Percentiles rank a stretch among this genome's conserved stretches.
phyloP scores from a whole-genome alignment of 2,113 vertebrate species.

The Grammomys dolichurus region DNA sequence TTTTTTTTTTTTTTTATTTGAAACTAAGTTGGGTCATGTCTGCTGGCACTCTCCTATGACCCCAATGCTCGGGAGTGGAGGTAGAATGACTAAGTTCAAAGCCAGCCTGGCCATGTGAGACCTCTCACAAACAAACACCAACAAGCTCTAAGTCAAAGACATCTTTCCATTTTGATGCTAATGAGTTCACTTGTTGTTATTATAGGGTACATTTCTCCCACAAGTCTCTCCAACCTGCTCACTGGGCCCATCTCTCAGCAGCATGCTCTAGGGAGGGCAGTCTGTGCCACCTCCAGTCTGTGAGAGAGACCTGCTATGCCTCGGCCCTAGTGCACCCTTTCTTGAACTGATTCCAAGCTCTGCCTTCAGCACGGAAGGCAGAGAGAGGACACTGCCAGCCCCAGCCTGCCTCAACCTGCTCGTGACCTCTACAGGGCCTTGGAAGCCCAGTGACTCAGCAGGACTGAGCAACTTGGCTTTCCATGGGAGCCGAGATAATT shows the following conservation, averaged over 20 bases:
- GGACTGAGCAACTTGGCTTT: conserved; percentile 59
- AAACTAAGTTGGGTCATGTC: neutral
- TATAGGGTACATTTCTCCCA: neutral
- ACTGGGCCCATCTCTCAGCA: rapidly evolving
- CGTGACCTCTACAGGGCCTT: neutral
- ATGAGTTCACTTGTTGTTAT: neutral
- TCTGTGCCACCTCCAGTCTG: neutral
- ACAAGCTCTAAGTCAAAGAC: neutral
- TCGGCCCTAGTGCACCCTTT: neutral
- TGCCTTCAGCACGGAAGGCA: neutral
- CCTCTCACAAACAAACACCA: neutral
- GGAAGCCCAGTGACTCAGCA: conserved; percentile 4
- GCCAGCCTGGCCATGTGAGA: neutral
- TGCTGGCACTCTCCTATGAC: neutral
- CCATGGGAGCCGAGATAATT: neutral
- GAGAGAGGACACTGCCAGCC: neutral
- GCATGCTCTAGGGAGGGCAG: neutral
- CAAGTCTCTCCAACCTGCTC: rapidly evolving
- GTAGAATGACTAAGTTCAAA: neutral
- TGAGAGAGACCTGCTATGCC: neutral
- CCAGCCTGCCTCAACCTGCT: conserved; percentile 5
- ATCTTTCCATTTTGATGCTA: neutral
- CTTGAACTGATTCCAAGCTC: neutral
- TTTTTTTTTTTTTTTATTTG: too few relatives aligned
- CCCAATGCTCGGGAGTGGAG: neutral